Evolutionary conservation across 2,113 vertebrate species (phyloP).

Genomic region (Aegotheles bennettii): DNA sequence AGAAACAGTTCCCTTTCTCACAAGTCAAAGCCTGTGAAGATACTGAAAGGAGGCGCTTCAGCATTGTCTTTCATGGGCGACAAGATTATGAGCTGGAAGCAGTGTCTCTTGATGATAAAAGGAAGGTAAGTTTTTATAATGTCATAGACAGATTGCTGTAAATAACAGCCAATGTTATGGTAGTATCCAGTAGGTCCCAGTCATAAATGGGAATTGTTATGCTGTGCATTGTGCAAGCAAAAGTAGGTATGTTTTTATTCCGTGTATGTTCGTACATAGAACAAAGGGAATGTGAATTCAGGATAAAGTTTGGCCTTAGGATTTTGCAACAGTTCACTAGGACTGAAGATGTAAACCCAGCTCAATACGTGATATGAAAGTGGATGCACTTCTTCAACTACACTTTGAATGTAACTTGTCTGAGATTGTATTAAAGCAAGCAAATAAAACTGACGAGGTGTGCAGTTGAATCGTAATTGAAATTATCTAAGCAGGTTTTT

Average conservation of each 20-base stretch:
- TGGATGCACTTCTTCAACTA: not conserved
- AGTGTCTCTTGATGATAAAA: constrained; percentile 72
- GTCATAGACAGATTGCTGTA: not conserved
- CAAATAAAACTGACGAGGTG: not conserved
- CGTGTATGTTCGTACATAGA: accelerated
- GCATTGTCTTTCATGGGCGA: constrained; percentile 69
- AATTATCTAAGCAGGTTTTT: not conserved
- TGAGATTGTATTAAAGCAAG: not conserved
- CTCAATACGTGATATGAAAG: not conserved
- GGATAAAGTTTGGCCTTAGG: not conserved
- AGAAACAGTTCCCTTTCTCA: constrained; percentile 76
- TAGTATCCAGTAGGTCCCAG: not conserved
- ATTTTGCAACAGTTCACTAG: not conserved
- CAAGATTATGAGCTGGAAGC: constrained; percentile 78
- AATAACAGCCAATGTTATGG: not conserved
- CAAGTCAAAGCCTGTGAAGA: constrained; percentile 75
- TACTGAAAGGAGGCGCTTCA: constrained; percentile 64
- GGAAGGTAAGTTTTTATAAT: constrained; percentile 56
- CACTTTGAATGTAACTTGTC: not conserved
- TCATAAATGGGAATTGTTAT: not conserved
- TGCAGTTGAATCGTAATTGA: not conserved
- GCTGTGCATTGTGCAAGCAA: not conserved
- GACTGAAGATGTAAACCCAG: not conserved
- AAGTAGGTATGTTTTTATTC: not conserved
- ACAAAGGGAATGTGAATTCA: not conserved